These are phyloP conservation scores for Hirundichthys speculiger DNA, from an alignment of 2,113 vertebrate species.

Conservation along the genomic window DNA sequence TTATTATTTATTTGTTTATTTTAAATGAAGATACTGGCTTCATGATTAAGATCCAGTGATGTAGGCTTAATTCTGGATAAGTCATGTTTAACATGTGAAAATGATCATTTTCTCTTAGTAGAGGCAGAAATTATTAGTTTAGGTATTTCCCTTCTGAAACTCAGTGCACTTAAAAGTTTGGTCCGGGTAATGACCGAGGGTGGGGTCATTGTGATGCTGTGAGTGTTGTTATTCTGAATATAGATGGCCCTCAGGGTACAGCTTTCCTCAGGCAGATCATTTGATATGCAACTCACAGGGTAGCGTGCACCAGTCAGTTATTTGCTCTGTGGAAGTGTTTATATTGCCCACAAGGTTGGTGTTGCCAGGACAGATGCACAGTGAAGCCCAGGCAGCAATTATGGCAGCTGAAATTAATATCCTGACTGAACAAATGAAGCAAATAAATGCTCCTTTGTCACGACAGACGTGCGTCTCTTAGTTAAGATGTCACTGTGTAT, in stretches of 20 bases:
- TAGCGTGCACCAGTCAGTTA: background rate
- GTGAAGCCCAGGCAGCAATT: constrained; percentile 16
- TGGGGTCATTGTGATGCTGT: background rate
- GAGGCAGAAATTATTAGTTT: too few relatives aligned
- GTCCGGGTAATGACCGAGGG: background rate
- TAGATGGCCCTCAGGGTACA: background rate
- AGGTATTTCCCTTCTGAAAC: too few relatives aligned
- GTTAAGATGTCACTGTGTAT: background rate
- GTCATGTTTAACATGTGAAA: too few relatives aligned
- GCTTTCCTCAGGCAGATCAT: constrained; percentile 20
- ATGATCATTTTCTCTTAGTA: too few relatives aligned
- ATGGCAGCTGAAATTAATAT: constrained; percentile 34
- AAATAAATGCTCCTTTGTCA: background rate
- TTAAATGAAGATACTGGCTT: too few relatives aligned
- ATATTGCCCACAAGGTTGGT: constrained; percentile 4
- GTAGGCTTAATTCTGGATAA: too few relatives aligned
- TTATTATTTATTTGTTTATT: too few relatives aligned
- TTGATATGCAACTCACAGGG: constrained; percentile 12
- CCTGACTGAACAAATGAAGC: constrained; percentile 6
- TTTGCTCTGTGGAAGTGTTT: constrained; percentile 27
- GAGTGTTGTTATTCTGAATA: constrained; percentile 11
- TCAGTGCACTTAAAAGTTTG: too few relatives aligned
- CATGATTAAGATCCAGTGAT: too few relatives aligned
- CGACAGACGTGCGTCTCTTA: background rate
- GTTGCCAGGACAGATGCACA: constrained; percentile 7